Conservation (phyloP, 2,888 invertebrate species). For the Nasonia oneida region DNA sequence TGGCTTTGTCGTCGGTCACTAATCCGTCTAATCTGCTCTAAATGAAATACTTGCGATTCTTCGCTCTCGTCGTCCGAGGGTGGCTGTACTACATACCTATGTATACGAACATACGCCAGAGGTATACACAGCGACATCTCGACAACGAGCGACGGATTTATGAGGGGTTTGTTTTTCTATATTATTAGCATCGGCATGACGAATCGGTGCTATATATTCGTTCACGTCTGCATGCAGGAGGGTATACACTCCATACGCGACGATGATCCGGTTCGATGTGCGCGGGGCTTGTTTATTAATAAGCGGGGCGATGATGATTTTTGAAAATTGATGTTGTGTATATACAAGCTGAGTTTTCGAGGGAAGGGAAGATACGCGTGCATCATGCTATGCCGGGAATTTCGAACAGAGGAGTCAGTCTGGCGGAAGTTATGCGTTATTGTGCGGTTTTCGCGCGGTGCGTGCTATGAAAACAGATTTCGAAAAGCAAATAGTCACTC, state of each 20-base stretch:
- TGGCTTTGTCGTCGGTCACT: constrained; percentile 71
- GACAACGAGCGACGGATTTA: neutral
- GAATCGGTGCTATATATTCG: neutral
- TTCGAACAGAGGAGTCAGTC: neutral
- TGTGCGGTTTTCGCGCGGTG: neutral
- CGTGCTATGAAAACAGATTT: neutral
- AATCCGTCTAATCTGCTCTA: constrained; percentile 79
- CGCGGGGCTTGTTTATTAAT: neutral
- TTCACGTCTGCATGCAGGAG: neutral
- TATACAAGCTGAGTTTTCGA: neutral
- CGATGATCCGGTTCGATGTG: neutral
- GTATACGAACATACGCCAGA: neutral
- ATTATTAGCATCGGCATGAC: neutral
- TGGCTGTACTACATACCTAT: neutral
- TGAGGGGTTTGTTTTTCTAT: neutral
- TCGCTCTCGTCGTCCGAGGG: constrained; percentile 12
- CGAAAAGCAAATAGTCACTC: neutral
- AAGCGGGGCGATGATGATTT: neutral
- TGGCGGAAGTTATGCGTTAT: neutral
- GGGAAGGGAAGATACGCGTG: neutral
- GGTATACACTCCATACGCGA: neutral
- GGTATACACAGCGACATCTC: neutral
- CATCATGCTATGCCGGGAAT: neutral
- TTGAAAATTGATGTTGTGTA: neutral
- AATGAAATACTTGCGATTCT: constrained; percentile 79